These are phyloP conservation scores for Trichacis sp. DNA, from an alignment of 2,888 invertebrate species.

Conservation along the genomic window DNA sequence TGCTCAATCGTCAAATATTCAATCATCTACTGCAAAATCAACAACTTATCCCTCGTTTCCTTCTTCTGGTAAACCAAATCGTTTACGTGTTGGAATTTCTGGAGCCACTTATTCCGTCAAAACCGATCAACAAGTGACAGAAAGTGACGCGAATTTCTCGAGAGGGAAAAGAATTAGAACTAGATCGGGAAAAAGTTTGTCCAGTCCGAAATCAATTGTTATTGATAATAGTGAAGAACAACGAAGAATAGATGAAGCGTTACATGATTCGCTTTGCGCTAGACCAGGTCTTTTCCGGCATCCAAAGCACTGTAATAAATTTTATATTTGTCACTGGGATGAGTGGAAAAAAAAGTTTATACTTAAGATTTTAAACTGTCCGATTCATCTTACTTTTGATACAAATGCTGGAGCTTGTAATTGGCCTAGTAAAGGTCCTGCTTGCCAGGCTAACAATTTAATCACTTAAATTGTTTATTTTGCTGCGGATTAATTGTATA, in stretches of 20 bases:
- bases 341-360: constrained; percentile 81
- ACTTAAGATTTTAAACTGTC: constrained; percentile 82
- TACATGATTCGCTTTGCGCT: constrained; percentile 68
- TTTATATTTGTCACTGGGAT: constrained; percentile 87
- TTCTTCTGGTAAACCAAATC: constrained; percentile 25
- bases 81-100: constrained; percentile 31
- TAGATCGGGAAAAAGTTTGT: constrained; percentile 50
- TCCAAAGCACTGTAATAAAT: constrained; percentile 84
- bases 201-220: not conserved
- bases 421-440: constrained; percentile 85
- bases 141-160: constrained; percentile 5
- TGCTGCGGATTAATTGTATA: too few relatives aligned
- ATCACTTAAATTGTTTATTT: too few relatives aligned
- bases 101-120: constrained; percentile 38
- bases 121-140: constrained; percentile 11
- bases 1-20: not conserved
- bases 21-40: constrained; percentile 11
- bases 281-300: constrained; percentile 74
- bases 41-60: constrained; percentile 27
- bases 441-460: constrained; percentile 82
- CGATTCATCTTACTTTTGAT: constrained; percentile 83
- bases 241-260: not conserved
- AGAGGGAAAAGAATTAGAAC: constrained; percentile 17
- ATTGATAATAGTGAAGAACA: not conserved
- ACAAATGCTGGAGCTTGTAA: constrained; percentile 82